Evolutionary conservation across 1,140 invertebrate genomes (phyloP), one percentile per base, ranked within the genome.

Genomic region (Scaptodrosophila lebanonensis): DNA sequence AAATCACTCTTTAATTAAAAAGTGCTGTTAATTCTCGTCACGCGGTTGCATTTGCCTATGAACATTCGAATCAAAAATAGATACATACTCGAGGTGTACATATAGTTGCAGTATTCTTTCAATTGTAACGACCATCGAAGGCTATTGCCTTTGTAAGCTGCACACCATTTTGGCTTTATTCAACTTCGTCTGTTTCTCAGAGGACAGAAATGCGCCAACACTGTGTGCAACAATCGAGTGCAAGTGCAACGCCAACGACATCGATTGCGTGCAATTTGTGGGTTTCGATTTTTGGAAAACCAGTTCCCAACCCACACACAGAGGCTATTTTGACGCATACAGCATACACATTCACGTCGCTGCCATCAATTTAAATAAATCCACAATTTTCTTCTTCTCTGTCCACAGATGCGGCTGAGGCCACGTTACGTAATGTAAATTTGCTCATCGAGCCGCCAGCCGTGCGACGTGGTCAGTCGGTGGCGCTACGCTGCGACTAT

Each of bases 401-500:
- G 2, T 48, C 32, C 8, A 12, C 73, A 86, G 85, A 84, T 73
- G 59, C 66, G 12, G 51, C 67, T 3, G 60, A 84, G 43, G 85
- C 77, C 17, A 69, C 75, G 17, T 59, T 89, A 33, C 85, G 88
- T 11, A 87, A 89, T 83, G 89, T 90, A 9, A 87, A 86, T 52
- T 84, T 90, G 12, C 63, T 88, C 6, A 87, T 90, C 5, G 82
- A 89, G 36, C 89, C 89, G 5, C 59, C 89, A 15, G 88, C 88
- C 2, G 93, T 94, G 12, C 89, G 91, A 61, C 88, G 89, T 49
- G 93, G 92, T 18, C 89, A 91, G 12, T 89, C 90, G 39, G 93
- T 91, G 12, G 89, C 89, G 12, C 87, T 95, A 30, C 89, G 89
- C 17, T 95, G 94, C 86, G 88, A 89, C 52, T 93, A 94, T 86